These are phyloP conservation scores for Theodoxus fluviatilis DNA, from an alignment of 2,888 invertebrate genomes.

Conservation along the genomic window DNA sequence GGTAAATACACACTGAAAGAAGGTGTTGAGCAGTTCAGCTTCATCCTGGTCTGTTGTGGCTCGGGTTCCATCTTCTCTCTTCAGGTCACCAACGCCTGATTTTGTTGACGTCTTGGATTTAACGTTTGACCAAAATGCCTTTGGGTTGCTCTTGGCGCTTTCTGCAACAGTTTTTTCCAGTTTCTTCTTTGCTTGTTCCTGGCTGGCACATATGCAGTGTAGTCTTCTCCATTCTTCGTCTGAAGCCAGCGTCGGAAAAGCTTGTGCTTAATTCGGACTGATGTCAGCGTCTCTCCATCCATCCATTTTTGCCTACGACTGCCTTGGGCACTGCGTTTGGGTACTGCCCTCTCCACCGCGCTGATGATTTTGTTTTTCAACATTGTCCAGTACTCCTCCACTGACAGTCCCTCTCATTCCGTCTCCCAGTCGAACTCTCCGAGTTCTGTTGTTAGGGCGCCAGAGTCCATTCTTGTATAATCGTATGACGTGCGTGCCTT, in stretches of 20 bases:
- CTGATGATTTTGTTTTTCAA: no score
- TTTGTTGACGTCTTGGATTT: neutral
- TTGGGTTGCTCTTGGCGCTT: slow-evolving; percentile 10
- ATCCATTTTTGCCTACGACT: slow-evolving; percentile 1
- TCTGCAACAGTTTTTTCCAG: slow-evolving; percentile 3
- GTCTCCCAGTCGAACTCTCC: slow-evolving; percentile 7
- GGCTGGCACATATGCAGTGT: slow-evolving; percentile 9
- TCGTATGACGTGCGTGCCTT: neutral
- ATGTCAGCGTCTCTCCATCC: slow-evolving; percentile 9
- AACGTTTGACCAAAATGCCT: neutral
- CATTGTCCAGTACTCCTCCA: slow-evolving; percentile 5
- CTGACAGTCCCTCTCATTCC: neutral
- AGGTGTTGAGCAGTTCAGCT: slow-evolving; percentile 12
- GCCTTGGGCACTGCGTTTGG: neutral
- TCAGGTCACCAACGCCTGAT: slow-evolving; percentile 3
- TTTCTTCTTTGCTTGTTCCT: slow-evolving; percentile 11
- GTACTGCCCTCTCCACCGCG: no score
- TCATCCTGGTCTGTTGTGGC: slow-evolving; percentile 10
- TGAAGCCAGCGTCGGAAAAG: neutral
- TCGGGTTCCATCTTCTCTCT: slow-evolving; percentile 8
- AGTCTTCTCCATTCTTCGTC: no score
- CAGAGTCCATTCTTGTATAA: neutral
- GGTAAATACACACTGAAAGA: slow-evolving; percentile 20
- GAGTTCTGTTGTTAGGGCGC: neutral
- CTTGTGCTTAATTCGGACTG: slow-evolving; percentile 7